Evolutionary conservation across 2,113 vertebrate species (phyloP), one percentile per base, ranked within the genome.

Genomic region (Sapayoa aenigma): DNA sequence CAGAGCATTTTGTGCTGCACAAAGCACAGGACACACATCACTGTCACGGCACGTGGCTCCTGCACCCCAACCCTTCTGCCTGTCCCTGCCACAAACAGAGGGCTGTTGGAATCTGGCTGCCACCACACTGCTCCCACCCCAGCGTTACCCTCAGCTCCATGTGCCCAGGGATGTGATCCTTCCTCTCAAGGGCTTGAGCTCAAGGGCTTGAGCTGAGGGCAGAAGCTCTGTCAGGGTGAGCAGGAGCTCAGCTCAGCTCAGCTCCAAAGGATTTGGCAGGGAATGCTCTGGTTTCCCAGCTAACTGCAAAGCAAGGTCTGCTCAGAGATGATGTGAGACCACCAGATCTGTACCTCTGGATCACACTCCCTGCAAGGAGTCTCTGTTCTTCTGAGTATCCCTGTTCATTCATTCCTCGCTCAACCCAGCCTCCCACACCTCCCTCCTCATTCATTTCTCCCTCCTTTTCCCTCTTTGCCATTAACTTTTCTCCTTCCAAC

Each of bases 371-470:
- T 31, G 39, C 17, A 25, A 93, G 20, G 31, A 75, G 46, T 1
- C 11, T 27, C 15, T 25, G 41, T 66, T 42, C 21, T 30, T 31
- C 52, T 3, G 42, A 63, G 6, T 25, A 12, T 47, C 59, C 11
- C 67, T 6, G 50, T 68, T 87, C 95, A 95, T 95, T 87, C 93
- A 89, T 95, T 89, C 78, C 52, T 52, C 25, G 0, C 44, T 13
- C 74, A 49, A 5, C 22, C 14, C 74, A 74, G 59, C 35, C 63
- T 92, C 50, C 66, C 44, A 12, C 81, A 25, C 49, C 67, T 89
- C 82, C n/a, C 42, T 69, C 44, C 50, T 95, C 86, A 79, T 89
- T 91, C 67, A 77, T 67, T 87, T 66, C 79, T 88, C 62, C 63
- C 89, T 94, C 66, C 44, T 91, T 81, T 66, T 75, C 77, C 25